Conservation (phyloP, 2,113 vertebrate genomes). For the Bucco capensis region DNA sequence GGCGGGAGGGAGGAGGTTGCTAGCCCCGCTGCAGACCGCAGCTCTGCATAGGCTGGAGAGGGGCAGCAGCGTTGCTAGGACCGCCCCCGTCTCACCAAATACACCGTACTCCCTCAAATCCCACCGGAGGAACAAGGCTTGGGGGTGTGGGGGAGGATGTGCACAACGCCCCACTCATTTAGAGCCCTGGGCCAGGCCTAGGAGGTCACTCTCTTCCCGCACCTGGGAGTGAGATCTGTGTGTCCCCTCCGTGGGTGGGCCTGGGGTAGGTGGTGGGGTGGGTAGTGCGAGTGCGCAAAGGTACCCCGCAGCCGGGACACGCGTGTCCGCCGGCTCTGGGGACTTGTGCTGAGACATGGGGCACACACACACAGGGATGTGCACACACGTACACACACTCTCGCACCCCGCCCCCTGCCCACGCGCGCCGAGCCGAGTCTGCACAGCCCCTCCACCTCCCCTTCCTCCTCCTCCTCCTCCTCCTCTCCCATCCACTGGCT, state of each 20-base stretch:
- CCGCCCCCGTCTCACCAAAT: not conserved
- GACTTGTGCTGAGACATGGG: not conserved
- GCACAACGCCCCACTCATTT: too few species aligned
- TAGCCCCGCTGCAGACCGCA: not conserved
- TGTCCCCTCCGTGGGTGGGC: not conserved
- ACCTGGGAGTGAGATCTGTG: not conserved
- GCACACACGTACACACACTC: not conserved
- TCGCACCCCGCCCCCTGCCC: not conserved
- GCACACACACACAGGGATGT: not conserved
- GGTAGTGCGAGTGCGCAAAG: not conserved
- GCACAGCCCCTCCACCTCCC: not conserved
- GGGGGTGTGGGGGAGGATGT: too few species aligned
- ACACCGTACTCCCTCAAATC: not conserved
- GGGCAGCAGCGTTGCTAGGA: not conserved
- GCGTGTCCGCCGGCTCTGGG: not conserved
- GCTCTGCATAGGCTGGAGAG: not conserved
- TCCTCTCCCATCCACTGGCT: not conserved
- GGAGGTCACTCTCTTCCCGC: not conserved
- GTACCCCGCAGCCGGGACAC: not conserved
- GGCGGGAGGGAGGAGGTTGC: too few species aligned
- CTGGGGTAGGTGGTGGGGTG: too few species aligned
- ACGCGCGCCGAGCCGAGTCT: not conserved
- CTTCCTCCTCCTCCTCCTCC: not conserved
- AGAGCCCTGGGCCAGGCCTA: too few species aligned
- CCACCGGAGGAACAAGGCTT: not conserved